Evolutionary conservation across 1,140 invertebrate genomes (phyloP).

Genomic region (Mercenaria mercenaria): DNA sequence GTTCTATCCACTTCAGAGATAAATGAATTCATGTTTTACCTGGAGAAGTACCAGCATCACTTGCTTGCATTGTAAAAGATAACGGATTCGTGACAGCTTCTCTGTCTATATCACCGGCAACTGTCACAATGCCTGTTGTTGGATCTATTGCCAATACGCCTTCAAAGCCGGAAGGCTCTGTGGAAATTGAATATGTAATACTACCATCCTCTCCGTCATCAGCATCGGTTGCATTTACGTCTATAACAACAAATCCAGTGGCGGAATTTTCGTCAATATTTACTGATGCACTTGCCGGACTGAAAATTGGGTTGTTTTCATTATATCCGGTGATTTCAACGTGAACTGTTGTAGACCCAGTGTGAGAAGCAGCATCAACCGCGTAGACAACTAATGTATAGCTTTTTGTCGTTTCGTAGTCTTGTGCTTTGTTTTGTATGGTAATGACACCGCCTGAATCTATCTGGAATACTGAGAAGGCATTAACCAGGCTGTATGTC

Average conservation of each 20-base stretch:
- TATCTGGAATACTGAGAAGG: conserved; percentile 40
- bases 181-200: conserved; percentile 53
- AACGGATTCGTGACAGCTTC: conserved; percentile 69
- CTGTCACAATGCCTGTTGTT: conserved; percentile 64
- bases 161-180: conserved; percentile 49
- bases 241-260: conserved; percentile 92
- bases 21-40: too few species aligned
- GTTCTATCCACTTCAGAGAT: too few species aligned
- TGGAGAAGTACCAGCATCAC: conserved; percentile 65
- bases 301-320: conserved; percentile 95
- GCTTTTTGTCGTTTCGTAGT: conserved; percentile 89
- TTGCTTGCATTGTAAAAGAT: conserved; percentile 63
- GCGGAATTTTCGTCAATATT: conserved; percentile 70
- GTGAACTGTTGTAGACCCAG: conserved; percentile 63
- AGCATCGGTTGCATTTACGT: conserved; percentile 93
- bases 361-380: conserved; percentile 62
- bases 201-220: conserved; percentile 87
- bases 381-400: conserved; percentile 70
- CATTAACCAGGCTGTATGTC: conserved; percentile 33
- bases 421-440: conserved; percentile 89
- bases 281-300: conserved; percentile 44
- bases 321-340: conserved; percentile 91
- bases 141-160: conserved; percentile 69
- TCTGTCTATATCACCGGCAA: conserved; percentile 74
- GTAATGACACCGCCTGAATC: conserved; percentile 63